Conservation (phyloP, 2,888 invertebrate genomes). For the Metacarcinus magister region DNA sequence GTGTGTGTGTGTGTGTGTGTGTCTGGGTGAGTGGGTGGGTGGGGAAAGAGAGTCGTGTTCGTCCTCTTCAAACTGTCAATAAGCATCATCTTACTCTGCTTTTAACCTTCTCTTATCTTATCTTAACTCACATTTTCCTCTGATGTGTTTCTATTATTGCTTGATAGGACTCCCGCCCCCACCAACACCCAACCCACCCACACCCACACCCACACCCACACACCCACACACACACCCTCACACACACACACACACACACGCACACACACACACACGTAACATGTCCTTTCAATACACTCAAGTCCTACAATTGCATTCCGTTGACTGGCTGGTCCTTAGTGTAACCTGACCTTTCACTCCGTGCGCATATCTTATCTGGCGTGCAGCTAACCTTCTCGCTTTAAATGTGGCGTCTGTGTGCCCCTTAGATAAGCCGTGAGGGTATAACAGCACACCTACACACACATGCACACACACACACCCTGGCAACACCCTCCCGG, state of each 20-base stretch:
- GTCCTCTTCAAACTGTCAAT: background rate
- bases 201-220: background rate
- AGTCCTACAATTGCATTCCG: too few relatives aligned
- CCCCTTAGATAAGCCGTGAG: background rate
- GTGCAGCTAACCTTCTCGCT: background rate
- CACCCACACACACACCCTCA: background rate
- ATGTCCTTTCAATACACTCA: too few relatives aligned
- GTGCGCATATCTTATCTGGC: background rate
- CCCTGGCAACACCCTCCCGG: background rate
- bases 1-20: background rate
- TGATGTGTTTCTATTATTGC: background rate
- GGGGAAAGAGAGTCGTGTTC: background rate
- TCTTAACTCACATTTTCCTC: background rate
- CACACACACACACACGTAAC: background rate
- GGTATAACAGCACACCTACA: too few relatives aligned
- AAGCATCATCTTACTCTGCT: too few relatives aligned
- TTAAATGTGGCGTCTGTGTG: background rate
- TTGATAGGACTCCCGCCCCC: background rate
- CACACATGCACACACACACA: background rate
- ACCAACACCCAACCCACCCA: background rate
- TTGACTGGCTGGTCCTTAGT: background rate
- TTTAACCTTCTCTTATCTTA: background rate
- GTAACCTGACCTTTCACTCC: background rate
- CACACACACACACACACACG: background rate
- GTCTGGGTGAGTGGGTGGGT: constrained; percentile 52